These are phyloP conservation scores for Mugil cephalus DNA, from an alignment of 2,113 vertebrate genomes.

Conservation along the genomic window DNA sequence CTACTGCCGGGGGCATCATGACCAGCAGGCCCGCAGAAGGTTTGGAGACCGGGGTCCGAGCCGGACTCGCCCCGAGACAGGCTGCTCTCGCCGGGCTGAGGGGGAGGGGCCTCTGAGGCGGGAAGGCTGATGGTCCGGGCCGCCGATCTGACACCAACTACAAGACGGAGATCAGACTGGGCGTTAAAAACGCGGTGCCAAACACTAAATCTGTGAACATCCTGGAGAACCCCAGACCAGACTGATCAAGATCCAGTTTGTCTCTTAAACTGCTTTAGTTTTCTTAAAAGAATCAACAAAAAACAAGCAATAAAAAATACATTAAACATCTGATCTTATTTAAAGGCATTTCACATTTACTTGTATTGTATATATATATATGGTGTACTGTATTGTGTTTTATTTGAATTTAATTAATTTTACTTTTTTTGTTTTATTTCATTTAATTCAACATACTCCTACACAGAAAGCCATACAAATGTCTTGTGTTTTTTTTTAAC, in stretches of 20 bases:
- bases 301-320: too few species aligned
- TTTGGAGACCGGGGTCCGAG: conserved; percentile 65
- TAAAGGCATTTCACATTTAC: conserved; percentile 28
- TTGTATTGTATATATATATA: too few species aligned
- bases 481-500: too few species aligned
- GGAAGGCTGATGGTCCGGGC: conserved; percentile 70
- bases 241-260: too few species aligned
- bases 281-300: too few species aligned
- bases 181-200: background rate
- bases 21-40: conserved; percentile 84
- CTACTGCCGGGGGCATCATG: conserved; percentile 85
- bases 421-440: too few species aligned
- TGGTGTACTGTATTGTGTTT: too few species aligned
- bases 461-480: too few species aligned
- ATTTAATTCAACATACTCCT: too few species aligned
- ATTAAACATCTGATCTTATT: conserved; percentile 29
- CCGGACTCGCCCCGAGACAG: conserved; percentile 73
- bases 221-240: conserved; percentile 1
- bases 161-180: background rate
- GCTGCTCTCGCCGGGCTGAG: conserved; percentile 83
- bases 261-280: too few species aligned
- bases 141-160: conserved; percentile 71
- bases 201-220: too few species aligned
- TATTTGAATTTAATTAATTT: too few species aligned
- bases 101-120: conserved; percentile 87